Percentiles rank a stretch among this genome's conserved stretches.
Conservation (phyloP, 2,888 invertebrate genomes). For the Ditula angustiorana region DNA sequence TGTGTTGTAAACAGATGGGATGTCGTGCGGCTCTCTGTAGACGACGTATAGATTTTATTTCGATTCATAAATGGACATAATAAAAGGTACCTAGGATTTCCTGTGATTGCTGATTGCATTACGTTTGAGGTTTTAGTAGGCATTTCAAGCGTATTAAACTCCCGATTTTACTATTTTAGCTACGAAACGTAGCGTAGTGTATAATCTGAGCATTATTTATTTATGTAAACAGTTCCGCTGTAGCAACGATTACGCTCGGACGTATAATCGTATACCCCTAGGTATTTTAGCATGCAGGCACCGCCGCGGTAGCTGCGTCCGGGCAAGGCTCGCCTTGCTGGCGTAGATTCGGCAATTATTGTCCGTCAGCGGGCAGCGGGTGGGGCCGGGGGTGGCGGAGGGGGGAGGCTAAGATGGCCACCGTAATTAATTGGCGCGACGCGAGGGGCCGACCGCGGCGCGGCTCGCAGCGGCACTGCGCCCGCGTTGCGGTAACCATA, state of each 20-base stretch:
- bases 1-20: too few species aligned
- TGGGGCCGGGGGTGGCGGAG: constrained; percentile 48
- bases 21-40: too few species aligned
- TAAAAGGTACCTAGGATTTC: too few species aligned
- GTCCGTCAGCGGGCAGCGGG: constrained; percentile 71
- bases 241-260: neutral
- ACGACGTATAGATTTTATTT: too few species aligned
- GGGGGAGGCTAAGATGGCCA: constrained; percentile 80
- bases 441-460: constrained; percentile 83
- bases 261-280: neutral
- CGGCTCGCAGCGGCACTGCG: constrained; percentile 80
- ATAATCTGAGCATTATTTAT: neutral
- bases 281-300: constrained; percentile 29
- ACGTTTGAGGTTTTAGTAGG: too few species aligned
- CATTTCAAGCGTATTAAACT: too few species aligned
- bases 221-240: neutral
- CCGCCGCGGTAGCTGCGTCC: constrained; percentile 14
- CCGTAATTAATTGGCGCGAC: constrained; percentile 86
- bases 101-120: too few species aligned
- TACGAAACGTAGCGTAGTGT: too few species aligned
- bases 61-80: too few species aligned
- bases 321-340: constrained; percentile 54
- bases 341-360: constrained; percentile 81
- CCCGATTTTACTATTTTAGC: neutral
- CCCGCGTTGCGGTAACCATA: constrained; percentile 61